Conservation (phyloP, 2,113 vertebrate species). For the Ardeotis arabs region DNA sequence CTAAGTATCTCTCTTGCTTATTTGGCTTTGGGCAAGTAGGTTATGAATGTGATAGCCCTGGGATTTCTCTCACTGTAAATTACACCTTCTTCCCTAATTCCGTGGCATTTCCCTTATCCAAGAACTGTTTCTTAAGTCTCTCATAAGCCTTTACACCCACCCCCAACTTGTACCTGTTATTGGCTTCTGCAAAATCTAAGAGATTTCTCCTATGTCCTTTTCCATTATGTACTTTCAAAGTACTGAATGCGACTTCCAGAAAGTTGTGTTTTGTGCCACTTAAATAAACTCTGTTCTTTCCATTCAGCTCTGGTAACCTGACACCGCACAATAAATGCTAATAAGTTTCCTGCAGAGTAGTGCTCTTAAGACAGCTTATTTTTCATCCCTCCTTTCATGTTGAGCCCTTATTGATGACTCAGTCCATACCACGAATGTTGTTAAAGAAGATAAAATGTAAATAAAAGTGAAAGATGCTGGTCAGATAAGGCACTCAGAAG, state of each 20-base stretch:
- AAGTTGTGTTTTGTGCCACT: constrained; percentile 40
- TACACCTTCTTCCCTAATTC: constrained; percentile 23
- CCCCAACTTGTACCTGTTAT: neutral
- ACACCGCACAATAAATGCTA: constrained; percentile 77
- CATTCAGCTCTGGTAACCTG: constrained; percentile 66
- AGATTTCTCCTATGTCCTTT: neutral
- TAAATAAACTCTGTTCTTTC: constrained; percentile 68
- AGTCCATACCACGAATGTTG: constrained; percentile 64
- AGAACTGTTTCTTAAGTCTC: neutral
- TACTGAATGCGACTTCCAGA: constrained; percentile 39
- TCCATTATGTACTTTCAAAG: neutral
- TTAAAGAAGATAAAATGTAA: constrained; percentile 74
- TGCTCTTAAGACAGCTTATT: constrained; percentile 76
- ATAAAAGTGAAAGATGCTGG: constrained; percentile 65
- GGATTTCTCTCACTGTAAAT: constrained; percentile 38
- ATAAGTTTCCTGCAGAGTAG: constrained; percentile 75
- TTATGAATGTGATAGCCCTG: constrained; percentile 25
- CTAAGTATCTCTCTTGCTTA: neutral
- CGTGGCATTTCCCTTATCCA: constrained; percentile 10
- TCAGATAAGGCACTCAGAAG: constrained; percentile 54
- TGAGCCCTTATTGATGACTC: constrained; percentile 70
- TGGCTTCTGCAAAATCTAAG: neutral
- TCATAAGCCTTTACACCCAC: neutral
- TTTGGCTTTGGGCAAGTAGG: neutral
- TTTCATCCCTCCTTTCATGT: constrained; percentile 77